Base-by-base conservation (phyloP, 2,113 vertebrate genomes). In the Platichthys flesus region DNA sequence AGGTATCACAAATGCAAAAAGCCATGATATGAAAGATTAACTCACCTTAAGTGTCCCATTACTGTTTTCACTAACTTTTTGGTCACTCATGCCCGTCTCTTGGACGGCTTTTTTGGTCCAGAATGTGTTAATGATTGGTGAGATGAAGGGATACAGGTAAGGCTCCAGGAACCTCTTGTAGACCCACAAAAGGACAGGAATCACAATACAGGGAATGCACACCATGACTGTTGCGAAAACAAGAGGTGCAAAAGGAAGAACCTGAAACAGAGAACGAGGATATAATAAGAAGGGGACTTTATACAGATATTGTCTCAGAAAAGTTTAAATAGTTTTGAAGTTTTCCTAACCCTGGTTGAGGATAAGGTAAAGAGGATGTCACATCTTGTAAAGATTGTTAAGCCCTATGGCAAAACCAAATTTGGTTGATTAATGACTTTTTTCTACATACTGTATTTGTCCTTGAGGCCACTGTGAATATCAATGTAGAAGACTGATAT, bases 141-240 rank as follows among this genome's bases (percentile, higher is more conserved):
- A 92, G 5, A 99, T 94, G 64, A 99, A 42, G 0, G 97, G 97
- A 69, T 98, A 99, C 16, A 99, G 15, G 45, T 95, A 94, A 0
- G 98, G 98, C 84, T 99, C 98, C 28, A 99, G 89, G 78, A 99
- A 99, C 31, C 96, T 96, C 92, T 99, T 99, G 88, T 99, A 99
- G 79, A 99, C 90, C 98, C 98, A 99, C 49, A 99, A 91, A 42
- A 99, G 95, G 47, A 99, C 87, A 0, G 97, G 97, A 88, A 99
- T 98, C 86, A 99, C 97, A 5, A 99, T 98, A 63, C 98, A 99
- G 3, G 98, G 98, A 82, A 99, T 97, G 93, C 97, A 99, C 88
- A 99, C 97, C 98, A 99, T 99, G 82, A 52, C 75, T 93, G 79
- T 8, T 45, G 70, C 60, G 83, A 9, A 52, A 23, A 56, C 8